Base-by-base conservation (phyloP, 2,888 invertebrate genomes). In the Cenopis cana region DNA sequence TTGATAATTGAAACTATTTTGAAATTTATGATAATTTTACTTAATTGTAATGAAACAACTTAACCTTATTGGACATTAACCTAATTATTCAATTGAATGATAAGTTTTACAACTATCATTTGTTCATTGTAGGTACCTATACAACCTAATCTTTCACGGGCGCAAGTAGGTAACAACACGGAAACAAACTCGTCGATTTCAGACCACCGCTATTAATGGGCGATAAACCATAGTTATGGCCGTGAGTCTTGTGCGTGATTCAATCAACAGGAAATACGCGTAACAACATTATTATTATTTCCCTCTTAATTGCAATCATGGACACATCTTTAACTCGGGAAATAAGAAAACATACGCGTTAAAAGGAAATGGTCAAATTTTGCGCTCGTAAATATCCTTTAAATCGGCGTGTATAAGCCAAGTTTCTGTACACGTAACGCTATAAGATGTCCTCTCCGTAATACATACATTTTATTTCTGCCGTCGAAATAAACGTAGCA, bases 401-500 rank as follows among this genome's bases (percentile, higher is more conserved):
- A 49, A 60, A 60, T 49, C 36, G 46, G 46, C 38, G 55, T 50
- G 20, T 61, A 70, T 60, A 49, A 55, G 71, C 66, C 66, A 71
- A 71, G 74, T 78, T 75, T 59, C 66, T 73, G 24, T 74, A 74
- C 73, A 56, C 69, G 67, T 70, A 68, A 67, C 75, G 75, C 75
- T 76, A 74, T 66, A 66, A 71, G 67, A 71, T 71, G 76, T 76
- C 75, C 77, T 79, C 80, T 76, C 77, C 79, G 78, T 78, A 75
- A 74, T 76, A 74, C 77, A 74, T 76, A 74, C 77, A 77, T 78
- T 82, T 83, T 82, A 82, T 83, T 84, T 79, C 80, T 81, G 82
- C 77, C 80, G 81, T 86, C 77, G 78, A 87, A 89, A 90, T 90
- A 88, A 83, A 85, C 76, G 82, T 90, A 89, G 89, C 89, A 91